Conservation (phyloP, 2,113 vertebrate species). For the Eupsittula cactorum region DNA sequence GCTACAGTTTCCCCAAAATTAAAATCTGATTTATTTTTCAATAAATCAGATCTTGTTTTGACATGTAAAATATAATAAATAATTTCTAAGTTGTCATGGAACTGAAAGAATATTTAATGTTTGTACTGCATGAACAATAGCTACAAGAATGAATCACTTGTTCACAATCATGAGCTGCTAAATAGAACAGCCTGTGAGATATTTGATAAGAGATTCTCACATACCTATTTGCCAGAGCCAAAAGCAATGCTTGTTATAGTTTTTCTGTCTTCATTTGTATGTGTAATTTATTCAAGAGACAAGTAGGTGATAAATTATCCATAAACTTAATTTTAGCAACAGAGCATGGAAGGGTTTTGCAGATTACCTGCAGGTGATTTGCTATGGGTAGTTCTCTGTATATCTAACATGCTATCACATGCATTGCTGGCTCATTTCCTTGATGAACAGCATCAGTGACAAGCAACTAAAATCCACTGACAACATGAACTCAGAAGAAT, state of each 20-base stretch:
- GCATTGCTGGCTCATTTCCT: background rate
- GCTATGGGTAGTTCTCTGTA: background rate
- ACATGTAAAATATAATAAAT: slow-evolving; percentile 25
- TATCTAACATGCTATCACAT: background rate
- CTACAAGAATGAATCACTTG: slow-evolving; percentile 45
- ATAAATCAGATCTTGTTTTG: slow-evolving; percentile 21
- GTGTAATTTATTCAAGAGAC: slow-evolving; percentile 60
- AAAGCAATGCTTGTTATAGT: slow-evolving; percentile 44
- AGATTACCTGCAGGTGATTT: background rate
- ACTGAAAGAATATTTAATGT: slow-evolving; percentile 40
- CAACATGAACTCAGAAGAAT: fast-evolving
- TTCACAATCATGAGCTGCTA: slow-evolving; percentile 43
- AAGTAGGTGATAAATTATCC: slow-evolving; percentile 50
- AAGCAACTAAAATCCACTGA: background rate
- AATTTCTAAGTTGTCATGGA: slow-evolving; percentile 26
- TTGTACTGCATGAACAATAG: slow-evolving; percentile 50
- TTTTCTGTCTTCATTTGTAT: slow-evolving; percentile 37
- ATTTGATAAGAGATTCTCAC: slow-evolving; percentile 44
- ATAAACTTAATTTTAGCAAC: slow-evolving; percentile 5
- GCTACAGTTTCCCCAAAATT: background rate
- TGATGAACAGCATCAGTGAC: background rate
- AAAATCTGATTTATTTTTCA: background rate
- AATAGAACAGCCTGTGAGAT: slow-evolving; percentile 49
- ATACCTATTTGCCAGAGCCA: slow-evolving; percentile 38
- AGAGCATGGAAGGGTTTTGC: background rate